These are phyloP conservation scores for Drosophila demipolita DNA, from an alignment of 2,888 invertebrate genomes.

Conservation along the genomic window DNA sequence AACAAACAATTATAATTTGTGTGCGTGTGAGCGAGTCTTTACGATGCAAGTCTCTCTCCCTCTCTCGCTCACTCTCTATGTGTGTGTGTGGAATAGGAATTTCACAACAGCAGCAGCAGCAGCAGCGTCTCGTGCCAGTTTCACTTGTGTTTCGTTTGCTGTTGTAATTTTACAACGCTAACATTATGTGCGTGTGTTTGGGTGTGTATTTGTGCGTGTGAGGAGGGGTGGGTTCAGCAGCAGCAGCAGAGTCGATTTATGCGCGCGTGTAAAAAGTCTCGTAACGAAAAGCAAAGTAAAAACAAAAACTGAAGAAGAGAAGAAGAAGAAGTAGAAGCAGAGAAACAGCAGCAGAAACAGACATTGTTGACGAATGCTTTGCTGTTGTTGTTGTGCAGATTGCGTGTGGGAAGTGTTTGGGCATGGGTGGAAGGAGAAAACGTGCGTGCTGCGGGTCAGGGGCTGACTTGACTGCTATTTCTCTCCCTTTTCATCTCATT, in stretches of 20 bases:
- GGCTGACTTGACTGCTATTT: constrained; percentile 23
- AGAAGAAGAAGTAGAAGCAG: constrained; percentile 50
- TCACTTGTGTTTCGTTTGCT: constrained; percentile 65
- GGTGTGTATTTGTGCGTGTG: constrained; percentile 6
- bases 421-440: not conserved
- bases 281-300: constrained; percentile 75
- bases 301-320: constrained; percentile 74
- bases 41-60: constrained; percentile 13
- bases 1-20: constrained; percentile 78
- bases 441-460: constrained; percentile 47
- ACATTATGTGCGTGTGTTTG: constrained; percentile 19
- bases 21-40: constrained; percentile 57
- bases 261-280: constrained; percentile 72
- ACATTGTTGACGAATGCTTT: constrained; percentile 22
- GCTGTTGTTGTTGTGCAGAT: constrained; percentile 38
- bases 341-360: constrained; percentile 22
- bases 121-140: constrained; percentile 69
- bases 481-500: not conserved
- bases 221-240: constrained; percentile 8
- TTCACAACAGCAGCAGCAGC: constrained; percentile 69
- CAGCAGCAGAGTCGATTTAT: constrained; percentile 45
- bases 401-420: constrained; percentile 11
- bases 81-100: constrained; percentile 67
- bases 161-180: constrained; percentile 61
- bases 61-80: constrained; percentile 10